Base-by-base conservation (phyloP, 23 tunicate species). In the Ciona savignyi region DNA sequence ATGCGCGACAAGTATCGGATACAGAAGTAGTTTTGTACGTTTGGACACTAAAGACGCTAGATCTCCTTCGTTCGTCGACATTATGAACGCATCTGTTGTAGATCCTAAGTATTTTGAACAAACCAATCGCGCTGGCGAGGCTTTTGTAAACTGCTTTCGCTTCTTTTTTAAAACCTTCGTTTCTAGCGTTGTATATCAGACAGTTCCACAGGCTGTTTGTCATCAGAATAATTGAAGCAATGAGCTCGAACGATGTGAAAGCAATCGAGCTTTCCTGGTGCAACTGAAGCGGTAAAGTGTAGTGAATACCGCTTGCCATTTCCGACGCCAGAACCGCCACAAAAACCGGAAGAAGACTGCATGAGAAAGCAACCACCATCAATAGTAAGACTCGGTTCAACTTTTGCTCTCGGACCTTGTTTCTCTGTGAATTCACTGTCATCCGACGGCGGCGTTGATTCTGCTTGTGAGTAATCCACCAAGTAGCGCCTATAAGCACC, bases 191-290 rank as follows among this genome's bases (percentile, higher is more conserved):
- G 72, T 84, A 84, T 29, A 84, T 84, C 35, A 84, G 64, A 64
- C 82, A 77, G 56, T 84, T 84, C 89, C 89, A 84, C 28, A 84
- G 71, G 60, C 89, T 84, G 32, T 79, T 79, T 25, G 75, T 70
- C 75, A 70, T 70, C 24, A 84, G 71, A 32, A 84, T 70, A 26
- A 84, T 84, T 26, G 66, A 32, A 20, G 75, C 66, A 0, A 71
- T n/a, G n/a, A n/a, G n/a, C n/a, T n/a, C n/a, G n/a, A n/a, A n/a
- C n/a, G n/a, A n/a, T n/a, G n/a, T n/a, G n/a, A n/a, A n/a, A n/a
- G n/a, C n/a, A n/a, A n/a, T n/a, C n/a, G n/a, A n/a, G n/a, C n/a
- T n/a, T n/a, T n/a, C n/a, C n/a, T n/a, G n/a, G n/a, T n/a, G n/a
- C n/a, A n/a, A n/a, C n/a, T n/a, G n/a, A n/a, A n/a, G n/a, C n/a